Conservation (phyloP, 2,797 vertebrate species). For the Danio jaintianensis region DNA sequence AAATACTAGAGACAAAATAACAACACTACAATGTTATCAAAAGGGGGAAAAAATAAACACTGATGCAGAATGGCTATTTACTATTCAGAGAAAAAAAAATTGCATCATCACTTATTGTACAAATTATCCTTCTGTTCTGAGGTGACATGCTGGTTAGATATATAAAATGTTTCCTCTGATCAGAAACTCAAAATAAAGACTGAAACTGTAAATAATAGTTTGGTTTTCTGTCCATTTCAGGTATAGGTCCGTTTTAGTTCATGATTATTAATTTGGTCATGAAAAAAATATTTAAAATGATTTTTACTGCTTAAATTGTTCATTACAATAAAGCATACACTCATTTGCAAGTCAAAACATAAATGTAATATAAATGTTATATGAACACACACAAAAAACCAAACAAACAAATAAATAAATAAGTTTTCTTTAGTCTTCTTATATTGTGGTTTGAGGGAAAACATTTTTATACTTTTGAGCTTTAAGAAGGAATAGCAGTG, state of each 20-base stretch:
- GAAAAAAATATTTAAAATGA: background rate
- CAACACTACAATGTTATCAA: background rate
- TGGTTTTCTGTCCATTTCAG: background rate
- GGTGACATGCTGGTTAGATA: background rate
- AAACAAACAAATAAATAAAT: too few relatives aligned
- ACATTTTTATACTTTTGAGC: background rate
- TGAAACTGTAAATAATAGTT: background rate
- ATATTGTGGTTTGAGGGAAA: background rate
- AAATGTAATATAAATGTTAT: background rate
- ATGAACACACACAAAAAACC: background rate
- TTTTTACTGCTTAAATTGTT: background rate
- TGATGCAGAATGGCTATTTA: background rate
- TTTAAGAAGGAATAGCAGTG: background rate
- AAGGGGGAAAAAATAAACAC: background rate
- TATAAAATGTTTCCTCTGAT: too few relatives aligned
- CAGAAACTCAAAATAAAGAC: background rate
- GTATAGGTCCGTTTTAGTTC: background rate
- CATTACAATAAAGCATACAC: background rate
- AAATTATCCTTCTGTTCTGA: background rate
- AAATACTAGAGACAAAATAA: background rate
- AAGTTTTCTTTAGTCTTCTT: background rate
- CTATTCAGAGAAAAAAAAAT: background rate
- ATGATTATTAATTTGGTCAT: background rate
- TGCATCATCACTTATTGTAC: background rate
- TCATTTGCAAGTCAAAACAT: slow-evolving; percentile 3